A percentile compares a stretch with the other conserved stretches of the same genome.
These are phyloP conservation scores for Dugesia japonica DNA, from an alignment of 2,888 invertebrate species.

Conservation along the genomic window DNA sequence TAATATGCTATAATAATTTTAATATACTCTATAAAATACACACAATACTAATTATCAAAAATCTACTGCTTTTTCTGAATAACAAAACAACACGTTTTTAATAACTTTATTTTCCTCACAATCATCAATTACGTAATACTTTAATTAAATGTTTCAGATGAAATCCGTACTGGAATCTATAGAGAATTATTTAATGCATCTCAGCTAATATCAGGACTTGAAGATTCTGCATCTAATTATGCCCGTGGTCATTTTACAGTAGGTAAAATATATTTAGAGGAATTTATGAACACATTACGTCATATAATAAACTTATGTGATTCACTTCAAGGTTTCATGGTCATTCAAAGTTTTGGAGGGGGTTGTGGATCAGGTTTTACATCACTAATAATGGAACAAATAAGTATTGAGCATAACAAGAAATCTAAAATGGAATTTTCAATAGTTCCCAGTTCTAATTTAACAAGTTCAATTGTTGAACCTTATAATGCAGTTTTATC, in stretches of 20 bases:
- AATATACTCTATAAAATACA: too few relatives aligned
- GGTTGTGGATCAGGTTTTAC: conserved; percentile 78
- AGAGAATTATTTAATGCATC: conserved; percentile 41
- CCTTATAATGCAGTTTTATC: conserved; percentile 34
- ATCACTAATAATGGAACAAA: conserved; percentile 66
- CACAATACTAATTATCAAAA: too few relatives aligned
- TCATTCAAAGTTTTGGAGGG: conserved; percentile 73
- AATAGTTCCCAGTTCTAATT: conserved; percentile 68
- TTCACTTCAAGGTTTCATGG: conserved; percentile 63
- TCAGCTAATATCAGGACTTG: conserved; percentile 41
- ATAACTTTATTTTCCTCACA: too few relatives aligned
- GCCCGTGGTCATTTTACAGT: conserved; percentile 41
- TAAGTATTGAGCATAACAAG: conserved; percentile 67
- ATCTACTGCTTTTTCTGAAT: too few relatives aligned
- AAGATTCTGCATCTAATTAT: conserved; percentile 42
- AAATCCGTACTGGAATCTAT: conserved; percentile 40
- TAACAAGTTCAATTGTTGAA: conserved; percentile 34
- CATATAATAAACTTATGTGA: conserved; percentile 62
- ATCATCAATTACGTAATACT: too few relatives aligned
- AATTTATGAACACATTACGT: conserved; percentile 50
- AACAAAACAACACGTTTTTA: too few relatives aligned
- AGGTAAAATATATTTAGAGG: conserved; percentile 49
- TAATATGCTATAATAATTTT: too few relatives aligned
- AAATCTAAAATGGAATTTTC: conserved; percentile 73
- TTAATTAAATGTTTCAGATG: conserved; percentile 37